Evolutionary conservation across 2,113 vertebrate species (phyloP).

Genomic region (Bujurquina vittata): DNA sequence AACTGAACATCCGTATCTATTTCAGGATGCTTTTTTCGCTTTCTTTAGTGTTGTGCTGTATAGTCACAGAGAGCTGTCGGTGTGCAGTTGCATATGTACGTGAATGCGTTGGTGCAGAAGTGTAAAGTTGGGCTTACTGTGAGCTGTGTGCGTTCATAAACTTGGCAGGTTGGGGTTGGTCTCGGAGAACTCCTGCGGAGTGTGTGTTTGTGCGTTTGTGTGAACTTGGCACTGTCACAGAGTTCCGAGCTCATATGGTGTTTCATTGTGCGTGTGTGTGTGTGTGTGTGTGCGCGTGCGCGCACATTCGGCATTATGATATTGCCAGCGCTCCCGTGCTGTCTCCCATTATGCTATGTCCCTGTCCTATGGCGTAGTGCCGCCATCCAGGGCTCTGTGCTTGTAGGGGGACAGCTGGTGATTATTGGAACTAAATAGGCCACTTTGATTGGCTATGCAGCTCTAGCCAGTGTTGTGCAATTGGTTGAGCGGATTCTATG

Average conservation of each 20-base stretch:
- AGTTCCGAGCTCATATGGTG: slow-evolving; percentile 32
- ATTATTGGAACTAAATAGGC: slow-evolving; percentile 59
- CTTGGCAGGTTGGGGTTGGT: slow-evolving; percentile 48
- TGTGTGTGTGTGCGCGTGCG: background rate
- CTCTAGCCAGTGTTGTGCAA: slow-evolving; percentile 8
- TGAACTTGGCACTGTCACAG: slow-evolving; percentile 48
- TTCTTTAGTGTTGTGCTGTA: background rate
- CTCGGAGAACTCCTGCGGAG: slow-evolving; percentile 41
- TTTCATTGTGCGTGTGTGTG: slow-evolving; percentile 20
- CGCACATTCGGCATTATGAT: slow-evolving; percentile 48
- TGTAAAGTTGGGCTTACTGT: slow-evolving; percentile 31
- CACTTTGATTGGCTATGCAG: slow-evolving; percentile 53
- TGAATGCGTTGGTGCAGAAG: slow-evolving; percentile 18
- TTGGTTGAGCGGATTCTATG: slow-evolving; percentile 49
- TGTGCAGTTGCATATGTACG: background rate
- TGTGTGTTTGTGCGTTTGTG: slow-evolving; percentile 12
- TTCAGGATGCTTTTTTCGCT: background rate
- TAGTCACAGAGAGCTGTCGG: background rate
- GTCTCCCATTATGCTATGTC: slow-evolving; percentile 70
- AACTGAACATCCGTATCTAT: background rate
- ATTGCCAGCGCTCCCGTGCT: slow-evolving; percentile 65
- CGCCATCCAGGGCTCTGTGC: slow-evolving; percentile 61
- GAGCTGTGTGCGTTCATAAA: slow-evolving; percentile 15
- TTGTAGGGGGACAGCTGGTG: slow-evolving; percentile 59
- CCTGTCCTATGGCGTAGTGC: slow-evolving; percentile 69